Evolutionary conservation across 2,888 invertebrate species (phyloP).

Genomic region (Asteroscopus sphinx): DNA sequence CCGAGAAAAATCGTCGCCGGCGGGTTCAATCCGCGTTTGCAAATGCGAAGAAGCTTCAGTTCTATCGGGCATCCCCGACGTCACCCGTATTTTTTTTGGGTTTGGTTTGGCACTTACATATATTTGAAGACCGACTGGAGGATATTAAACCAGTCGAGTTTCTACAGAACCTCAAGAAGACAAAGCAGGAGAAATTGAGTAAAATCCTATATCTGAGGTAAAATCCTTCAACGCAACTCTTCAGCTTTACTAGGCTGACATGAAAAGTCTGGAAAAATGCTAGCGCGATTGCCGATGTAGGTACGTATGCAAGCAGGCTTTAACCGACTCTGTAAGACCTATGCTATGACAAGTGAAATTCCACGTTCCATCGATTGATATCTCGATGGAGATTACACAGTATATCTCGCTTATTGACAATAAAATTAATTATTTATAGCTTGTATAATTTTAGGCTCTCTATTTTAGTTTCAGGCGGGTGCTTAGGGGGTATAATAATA

Average conservation of each 20-base stretch:
- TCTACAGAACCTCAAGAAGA: too few species aligned
- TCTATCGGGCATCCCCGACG: too few species aligned
- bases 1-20: too few species aligned
- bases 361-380: slow-evolving; percentile 30
- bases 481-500: too few species aligned
- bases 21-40: too few species aligned
- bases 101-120: too few species aligned
- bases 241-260: background rate
- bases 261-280: background rate
- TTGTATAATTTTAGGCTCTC: slow-evolving; percentile 45
- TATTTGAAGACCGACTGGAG: too few species aligned
- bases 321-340: background rate
- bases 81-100: too few species aligned
- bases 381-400: slow-evolving; percentile 48
- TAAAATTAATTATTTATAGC: slow-evolving; percentile 59
- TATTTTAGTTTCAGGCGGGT: slow-evolving; percentile 3
- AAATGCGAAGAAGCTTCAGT: too few species aligned
- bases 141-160: too few species aligned
- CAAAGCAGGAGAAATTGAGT: too few species aligned
- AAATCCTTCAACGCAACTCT: background rate
- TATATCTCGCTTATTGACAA: slow-evolving; percentile 54
- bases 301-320: background rate
- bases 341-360: slow-evolving; percentile 29
- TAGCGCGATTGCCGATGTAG: background rate
- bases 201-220: too few species aligned